Evolutionary conservation across 2,797 vertebrate species (phyloP).

Genomic region (Chrysocyon brachyurus): DNA sequence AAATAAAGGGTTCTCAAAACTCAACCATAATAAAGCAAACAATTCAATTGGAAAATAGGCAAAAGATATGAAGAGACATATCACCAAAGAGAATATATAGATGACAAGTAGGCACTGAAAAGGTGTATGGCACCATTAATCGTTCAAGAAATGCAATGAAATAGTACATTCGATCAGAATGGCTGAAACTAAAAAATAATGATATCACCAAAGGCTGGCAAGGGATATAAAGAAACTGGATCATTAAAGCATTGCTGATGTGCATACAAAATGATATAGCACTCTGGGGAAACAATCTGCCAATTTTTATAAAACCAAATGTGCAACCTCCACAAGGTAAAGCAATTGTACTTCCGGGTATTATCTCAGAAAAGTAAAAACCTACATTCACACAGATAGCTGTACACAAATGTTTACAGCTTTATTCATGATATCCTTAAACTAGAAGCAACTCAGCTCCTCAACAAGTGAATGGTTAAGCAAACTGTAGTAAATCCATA

Average conservation of each 20-base stretch:
- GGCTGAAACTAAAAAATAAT: neutral
- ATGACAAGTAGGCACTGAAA: neutral
- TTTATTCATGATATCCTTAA: neutral
- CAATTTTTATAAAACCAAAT: neutral
- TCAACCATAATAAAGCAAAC: neutral
- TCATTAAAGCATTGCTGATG: neutral
- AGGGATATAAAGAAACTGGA: neutral
- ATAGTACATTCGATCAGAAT: neutral
- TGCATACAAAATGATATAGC: neutral
- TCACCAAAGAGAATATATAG: neutral
- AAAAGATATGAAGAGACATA: neutral
- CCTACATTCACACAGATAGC: neutral
- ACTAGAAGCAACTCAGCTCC: neutral
- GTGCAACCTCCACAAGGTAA: neutral
- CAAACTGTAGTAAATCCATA: neutral
- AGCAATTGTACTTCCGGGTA: neutral
- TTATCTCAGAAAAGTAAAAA: neutral
- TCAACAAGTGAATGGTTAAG: neutral
- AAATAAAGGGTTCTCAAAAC: neutral
- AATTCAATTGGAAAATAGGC: neutral
- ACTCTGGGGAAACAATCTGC: neutral
- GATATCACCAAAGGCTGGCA: neutral
- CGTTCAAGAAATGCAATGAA: neutral
- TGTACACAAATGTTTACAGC: neutral
- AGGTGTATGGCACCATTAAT: neutral